phyloP scores from a whole-genome alignment of 2,888 invertebrate genomes.

The Masnerella sp. region DNA sequence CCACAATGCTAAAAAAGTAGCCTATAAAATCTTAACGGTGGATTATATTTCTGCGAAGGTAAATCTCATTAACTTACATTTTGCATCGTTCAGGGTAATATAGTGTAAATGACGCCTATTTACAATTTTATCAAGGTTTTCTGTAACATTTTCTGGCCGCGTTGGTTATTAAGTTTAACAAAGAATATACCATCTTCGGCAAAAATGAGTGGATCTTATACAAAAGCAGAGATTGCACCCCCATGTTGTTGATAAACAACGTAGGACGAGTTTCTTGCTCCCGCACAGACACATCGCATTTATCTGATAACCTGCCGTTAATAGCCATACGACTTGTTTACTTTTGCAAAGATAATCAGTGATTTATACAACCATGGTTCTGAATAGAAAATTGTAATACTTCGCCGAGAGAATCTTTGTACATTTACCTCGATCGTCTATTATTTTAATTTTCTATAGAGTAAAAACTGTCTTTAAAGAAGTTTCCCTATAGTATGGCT shows the following conservation, averaged over 20 bases:
- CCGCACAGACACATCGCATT: conserved; percentile 20
- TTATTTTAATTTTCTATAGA: neutral
- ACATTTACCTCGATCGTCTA: no score
- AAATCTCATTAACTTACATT: conserved; percentile 39
- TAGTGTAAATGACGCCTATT: conserved; percentile 49
- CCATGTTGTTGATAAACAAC: conserved; percentile 45
- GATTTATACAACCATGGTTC: conserved; percentile 10
- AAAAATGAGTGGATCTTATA: conserved; percentile 39
- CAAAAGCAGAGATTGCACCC: conserved; percentile 33
- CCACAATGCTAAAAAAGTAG: no score
- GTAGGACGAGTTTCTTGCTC: conserved; percentile 42
- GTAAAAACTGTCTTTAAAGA: no score
- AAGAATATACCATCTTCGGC: conserved; percentile 41
- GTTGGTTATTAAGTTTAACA: conserved; percentile 42
- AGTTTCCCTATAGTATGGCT: no score
- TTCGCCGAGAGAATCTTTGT: neutral
- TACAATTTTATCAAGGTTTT: conserved; percentile 39
- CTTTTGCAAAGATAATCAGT: conserved; percentile 24
- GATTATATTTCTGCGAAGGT: conserved; percentile 11
- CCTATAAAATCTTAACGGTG: conserved; percentile 7
- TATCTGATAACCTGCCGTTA: conserved; percentile 32
- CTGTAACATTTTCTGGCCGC: conserved; percentile 18
- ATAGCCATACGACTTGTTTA: conserved; percentile 46
- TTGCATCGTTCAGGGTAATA: conserved; percentile 31
- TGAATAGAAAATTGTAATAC: neutral